Conservation (phyloP, 2,797 vertebrate genomes). For the Setipinna tenuifilis region DNA sequence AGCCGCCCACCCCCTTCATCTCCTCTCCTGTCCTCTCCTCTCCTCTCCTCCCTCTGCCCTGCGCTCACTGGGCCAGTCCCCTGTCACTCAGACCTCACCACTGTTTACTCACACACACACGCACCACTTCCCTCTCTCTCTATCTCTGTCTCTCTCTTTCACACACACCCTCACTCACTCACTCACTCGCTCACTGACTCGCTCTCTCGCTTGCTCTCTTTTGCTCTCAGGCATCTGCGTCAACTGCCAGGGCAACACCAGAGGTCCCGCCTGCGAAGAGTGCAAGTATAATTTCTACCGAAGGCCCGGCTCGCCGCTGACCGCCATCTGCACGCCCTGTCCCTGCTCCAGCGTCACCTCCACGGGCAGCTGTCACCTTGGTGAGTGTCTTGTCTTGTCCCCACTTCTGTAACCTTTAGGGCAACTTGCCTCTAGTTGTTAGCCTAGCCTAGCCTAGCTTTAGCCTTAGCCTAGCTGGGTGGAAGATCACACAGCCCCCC, state of each 20-base stretch:
- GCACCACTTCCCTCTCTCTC: slow-evolving; percentile 9
- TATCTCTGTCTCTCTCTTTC: slow-evolving; percentile 8
- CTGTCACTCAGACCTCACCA: slow-evolving; percentile 46
- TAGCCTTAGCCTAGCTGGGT: slow-evolving; percentile 1
- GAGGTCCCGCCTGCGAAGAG: slow-evolving; percentile 77
- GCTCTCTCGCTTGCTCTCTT: background rate
- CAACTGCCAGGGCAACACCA: slow-evolving; percentile 77
- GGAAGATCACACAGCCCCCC: background rate
- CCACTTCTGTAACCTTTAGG: slow-evolving; percentile 13
- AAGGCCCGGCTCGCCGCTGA: slow-evolving; percentile 34
- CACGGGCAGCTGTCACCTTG: slow-evolving; percentile 75
- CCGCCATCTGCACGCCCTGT: slow-evolving; percentile 71
- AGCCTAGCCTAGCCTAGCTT: background rate
- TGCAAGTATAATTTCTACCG: slow-evolving; percentile 79
- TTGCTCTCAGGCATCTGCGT: slow-evolving; percentile 74
- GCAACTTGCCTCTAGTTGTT: background rate
- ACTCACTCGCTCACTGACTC: background rate
- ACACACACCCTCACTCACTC: background rate
- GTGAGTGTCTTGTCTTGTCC: slow-evolving; percentile 65
- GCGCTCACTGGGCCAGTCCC: slow-evolving; percentile 39
- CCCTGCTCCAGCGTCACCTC: slow-evolving; percentile 82
- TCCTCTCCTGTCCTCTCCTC: slow-evolving; percentile 21
- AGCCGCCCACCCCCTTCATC: background rate
- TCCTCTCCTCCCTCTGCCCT: slow-evolving; percentile 28
- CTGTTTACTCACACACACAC: slow-evolving; percentile 49